phyloP scores from a whole-genome alignment of 1,140 invertebrate genomes.

The Psix sp. region DNA sequence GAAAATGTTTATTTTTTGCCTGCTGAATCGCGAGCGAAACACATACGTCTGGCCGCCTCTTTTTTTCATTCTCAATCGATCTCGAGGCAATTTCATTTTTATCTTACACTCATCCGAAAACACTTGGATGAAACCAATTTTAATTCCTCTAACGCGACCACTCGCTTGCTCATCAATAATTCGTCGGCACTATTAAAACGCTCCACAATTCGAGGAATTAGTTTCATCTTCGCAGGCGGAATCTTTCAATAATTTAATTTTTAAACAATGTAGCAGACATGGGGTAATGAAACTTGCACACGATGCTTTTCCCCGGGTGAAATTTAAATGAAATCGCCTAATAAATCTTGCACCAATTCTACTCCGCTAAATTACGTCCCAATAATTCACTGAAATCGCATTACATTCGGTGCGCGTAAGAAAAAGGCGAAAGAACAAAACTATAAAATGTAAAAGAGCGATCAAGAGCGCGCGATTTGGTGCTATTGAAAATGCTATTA shows the following conservation, averaged over 20 bases:
- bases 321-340: constrained; percentile 29
- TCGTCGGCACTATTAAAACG: constrained; percentile 9
- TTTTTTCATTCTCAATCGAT: too few relatives aligned
- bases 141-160: too few relatives aligned
- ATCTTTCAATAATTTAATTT: constrained; percentile 33
- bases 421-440: not conserved
- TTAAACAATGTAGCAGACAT: constrained; percentile 22
- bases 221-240: constrained; percentile 12
- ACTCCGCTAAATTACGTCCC: constrained; percentile 28
- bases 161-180: constrained; percentile 10
- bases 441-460: not conserved
- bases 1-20: too few relatives aligned
- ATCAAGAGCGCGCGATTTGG: not conserved
- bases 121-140: too few relatives aligned
- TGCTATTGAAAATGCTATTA: constrained; percentile 31
- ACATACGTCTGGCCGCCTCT: too few relatives aligned
- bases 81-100: too few relatives aligned
- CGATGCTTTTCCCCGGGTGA: constrained; percentile 1
- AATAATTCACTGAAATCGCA: constrained; percentile 17
- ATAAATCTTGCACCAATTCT: constrained; percentile 34
- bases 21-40: too few relatives aligned
- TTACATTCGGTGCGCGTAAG: not conserved
- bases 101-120: too few relatives aligned
- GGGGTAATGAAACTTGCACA: constrained; percentile 29
- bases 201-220: constrained; percentile 16